Percentiles rank a stretch among this genome's conserved stretches.
Evolutionary conservation across 2,113 vertebrate species (phyloP).

Genomic region (Marmota flaviventris): DNA sequence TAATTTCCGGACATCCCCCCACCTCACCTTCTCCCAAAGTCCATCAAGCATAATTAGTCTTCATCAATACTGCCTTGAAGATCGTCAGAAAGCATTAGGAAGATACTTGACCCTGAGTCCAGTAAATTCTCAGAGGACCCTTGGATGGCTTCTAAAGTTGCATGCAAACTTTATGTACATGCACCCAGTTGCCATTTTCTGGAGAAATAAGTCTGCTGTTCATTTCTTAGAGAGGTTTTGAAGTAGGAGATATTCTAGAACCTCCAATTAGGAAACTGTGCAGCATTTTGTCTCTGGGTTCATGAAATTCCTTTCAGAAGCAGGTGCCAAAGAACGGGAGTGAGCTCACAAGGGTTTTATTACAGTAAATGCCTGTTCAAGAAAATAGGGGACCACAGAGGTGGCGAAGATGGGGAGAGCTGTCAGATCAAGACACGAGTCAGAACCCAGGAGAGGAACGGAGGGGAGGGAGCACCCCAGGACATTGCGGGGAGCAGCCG

Average conservation of each 20-base stretch:
- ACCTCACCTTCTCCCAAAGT: constrained; percentile 61
- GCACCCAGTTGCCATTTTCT: not conserved
- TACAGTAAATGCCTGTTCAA: not conserved
- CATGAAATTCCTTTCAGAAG: not conserved
- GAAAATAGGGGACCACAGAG: not conserved
- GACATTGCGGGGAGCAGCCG: not conserved
- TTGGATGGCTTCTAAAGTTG: constrained; percentile 37
- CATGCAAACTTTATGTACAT: not conserved
- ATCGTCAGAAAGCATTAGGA: constrained; percentile 25
- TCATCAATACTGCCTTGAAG: not conserved
- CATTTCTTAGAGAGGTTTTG: constrained; percentile 1
- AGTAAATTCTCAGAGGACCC: not conserved
- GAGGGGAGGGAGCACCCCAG: not conserved
- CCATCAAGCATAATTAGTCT: constrained; percentile 9
- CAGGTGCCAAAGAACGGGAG: not conserved
- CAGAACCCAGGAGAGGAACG: not conserved
- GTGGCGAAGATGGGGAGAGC: not conserved
- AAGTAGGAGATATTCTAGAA: not conserved
- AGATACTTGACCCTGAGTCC: not conserved
- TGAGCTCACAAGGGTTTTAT: not conserved
- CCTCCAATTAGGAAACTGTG: not conserved
- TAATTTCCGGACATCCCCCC: constrained; percentile 36
- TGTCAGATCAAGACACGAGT: not conserved
- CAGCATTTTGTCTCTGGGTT: not conserved
- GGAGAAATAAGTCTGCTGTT: not conserved